These are phyloP conservation scores for Laticauda colubrina DNA, from an alignment of 2,113 vertebrate species.

Conservation along the genomic window DNA sequence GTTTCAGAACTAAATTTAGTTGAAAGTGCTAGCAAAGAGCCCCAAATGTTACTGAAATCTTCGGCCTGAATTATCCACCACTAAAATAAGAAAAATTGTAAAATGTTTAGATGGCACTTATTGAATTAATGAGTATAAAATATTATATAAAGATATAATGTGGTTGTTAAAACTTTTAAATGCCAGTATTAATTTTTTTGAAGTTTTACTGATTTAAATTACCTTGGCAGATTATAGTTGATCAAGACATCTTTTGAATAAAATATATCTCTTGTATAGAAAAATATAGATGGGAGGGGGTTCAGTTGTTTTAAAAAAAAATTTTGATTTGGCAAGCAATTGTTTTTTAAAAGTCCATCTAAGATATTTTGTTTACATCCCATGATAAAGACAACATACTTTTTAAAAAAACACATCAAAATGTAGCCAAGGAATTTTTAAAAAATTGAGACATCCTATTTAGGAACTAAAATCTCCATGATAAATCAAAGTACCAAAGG, in stretches of 20 bases:
- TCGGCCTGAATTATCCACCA: background rate
- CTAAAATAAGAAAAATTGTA: background rate
- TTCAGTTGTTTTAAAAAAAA: background rate
- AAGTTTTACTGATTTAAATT: background rate
- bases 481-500: background rate
- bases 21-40: background rate
- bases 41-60: background rate
- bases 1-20: background rate
- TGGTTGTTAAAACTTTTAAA: background rate
- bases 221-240: background rate
- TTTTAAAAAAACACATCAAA: background rate
- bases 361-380: background rate
- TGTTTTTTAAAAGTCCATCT: background rate
- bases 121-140: background rate
- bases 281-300: background rate
- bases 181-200: background rate
- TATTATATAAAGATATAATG: background rate
- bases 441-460: background rate
- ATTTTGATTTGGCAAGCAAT: background rate
- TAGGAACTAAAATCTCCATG: background rate
- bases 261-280: background rate
- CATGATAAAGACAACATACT: background rate
- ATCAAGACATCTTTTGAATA: background rate
- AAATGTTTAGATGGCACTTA: background rate
- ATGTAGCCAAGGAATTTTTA: background rate